Evolutionary conservation across 1,140 invertebrate genomes (phyloP), one percentile per base, ranked within the genome.

Genomic region (Meloidogyne exigua): DNA sequence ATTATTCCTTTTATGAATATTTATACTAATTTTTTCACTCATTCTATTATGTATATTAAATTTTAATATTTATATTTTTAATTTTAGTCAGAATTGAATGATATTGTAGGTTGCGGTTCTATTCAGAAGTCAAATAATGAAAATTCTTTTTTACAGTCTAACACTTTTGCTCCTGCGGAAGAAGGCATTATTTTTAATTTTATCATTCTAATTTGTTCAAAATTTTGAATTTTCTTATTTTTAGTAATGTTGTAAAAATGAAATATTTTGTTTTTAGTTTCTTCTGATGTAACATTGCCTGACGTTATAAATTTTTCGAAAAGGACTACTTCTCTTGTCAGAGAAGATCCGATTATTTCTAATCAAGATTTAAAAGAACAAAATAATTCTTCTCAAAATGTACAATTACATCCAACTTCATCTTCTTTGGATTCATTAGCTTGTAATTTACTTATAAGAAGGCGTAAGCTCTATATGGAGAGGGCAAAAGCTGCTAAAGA

Each of bases 391-490:
- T 23, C 36, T 23, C 25, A 66, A 65, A 28, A 39, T 65, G 10
- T 9, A 4, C 3, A 18, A 7, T 18, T n/a, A 21, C 66, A 3
- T 39, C 36, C 66, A 66, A 18, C 65, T n/a, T 32, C 28, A 5
- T 32, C 28, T 36, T 68, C 66, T 21, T 36, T 36, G n/a, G 66
- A n/a, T 23, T 32, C 66, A 7, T 9, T n/a, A 18, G 39, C 66
- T n/a, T 3, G 21, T 68, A 18, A n/a, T 36, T 49, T 73, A 28
- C 57, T 73, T 10, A 39, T 23, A 23, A 62, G 57, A 28, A 62
- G 72, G 21, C 72, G 72, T 13, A 73, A 73, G 36, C 72, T 73
- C 65, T 73, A 73, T 23, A 11, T 73, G 72, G 72, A 73, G 7
- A 28, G 72, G 62, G 62, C 72, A 23, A 39, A 64, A 49, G 72